Conservation (phyloP, 1,140 invertebrate genomes). For the Aphelenchoides besseyi region DNA sequence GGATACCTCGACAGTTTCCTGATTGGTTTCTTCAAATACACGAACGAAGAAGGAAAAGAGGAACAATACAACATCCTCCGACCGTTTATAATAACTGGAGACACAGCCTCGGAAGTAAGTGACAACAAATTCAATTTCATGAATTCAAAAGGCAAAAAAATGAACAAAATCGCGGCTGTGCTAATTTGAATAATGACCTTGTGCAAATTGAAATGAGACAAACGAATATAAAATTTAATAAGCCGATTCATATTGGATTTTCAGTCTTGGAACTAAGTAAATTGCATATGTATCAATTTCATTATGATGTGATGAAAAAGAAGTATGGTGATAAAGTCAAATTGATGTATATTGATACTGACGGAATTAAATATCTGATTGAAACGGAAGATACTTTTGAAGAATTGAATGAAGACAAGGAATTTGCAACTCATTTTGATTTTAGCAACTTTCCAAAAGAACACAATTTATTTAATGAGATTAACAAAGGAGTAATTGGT, state of each 20-base stretch:
- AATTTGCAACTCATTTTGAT: not conserved
- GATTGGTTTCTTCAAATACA: too few species aligned
- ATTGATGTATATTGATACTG: slow-evolving; percentile 1
- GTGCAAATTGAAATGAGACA: slow-evolving; percentile 36
- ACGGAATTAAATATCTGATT: slow-evolving; percentile 1
- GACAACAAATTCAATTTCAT: too few species aligned
- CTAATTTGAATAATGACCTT: slow-evolving; percentile 39
- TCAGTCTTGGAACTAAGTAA: slow-evolving; percentile 54
- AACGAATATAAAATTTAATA: slow-evolving; percentile 41
- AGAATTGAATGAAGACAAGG: not conserved
- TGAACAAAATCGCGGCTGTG: too few species aligned
- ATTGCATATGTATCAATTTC: slow-evolving; percentile 55
- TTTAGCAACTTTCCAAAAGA: slow-evolving; percentile 1
- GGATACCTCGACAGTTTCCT: too few species aligned
- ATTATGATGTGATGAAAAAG: not conserved
- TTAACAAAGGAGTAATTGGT: not conserved
- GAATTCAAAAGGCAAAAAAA: too few species aligned
- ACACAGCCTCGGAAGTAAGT: too few species aligned
- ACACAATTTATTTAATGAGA: not conserved
- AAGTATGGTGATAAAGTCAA: not conserved
- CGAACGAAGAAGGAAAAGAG: too few species aligned
- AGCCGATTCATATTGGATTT: slow-evolving; percentile 56
- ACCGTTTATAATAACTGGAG: too few species aligned
- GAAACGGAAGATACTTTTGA: not conserved
- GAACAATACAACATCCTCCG: too few species aligned